These are phyloP conservation scores for Herminia tarsipennalis DNA, from an alignment of 2,888 invertebrate species.

Conservation along the genomic window DNA sequence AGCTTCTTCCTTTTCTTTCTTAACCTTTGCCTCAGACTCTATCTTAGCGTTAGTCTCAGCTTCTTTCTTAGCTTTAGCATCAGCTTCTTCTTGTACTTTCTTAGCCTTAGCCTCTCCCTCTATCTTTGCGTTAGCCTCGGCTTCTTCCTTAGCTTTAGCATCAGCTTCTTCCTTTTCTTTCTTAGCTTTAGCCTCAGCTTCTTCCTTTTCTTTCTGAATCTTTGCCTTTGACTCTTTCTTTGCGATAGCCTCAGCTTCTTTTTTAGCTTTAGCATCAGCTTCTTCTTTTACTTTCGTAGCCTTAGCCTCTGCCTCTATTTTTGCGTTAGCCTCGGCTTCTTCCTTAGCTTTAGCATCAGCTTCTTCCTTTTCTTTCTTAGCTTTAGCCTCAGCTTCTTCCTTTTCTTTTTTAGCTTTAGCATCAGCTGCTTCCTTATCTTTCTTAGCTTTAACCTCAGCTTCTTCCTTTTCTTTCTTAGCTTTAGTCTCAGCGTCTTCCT, in stretches of 20 bases:
- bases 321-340: background rate
- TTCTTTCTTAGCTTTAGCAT: conserved; percentile 5
- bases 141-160: conserved; percentile 9
- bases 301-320: background rate
- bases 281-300: conserved; percentile 14
- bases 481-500: background rate
- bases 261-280: background rate
- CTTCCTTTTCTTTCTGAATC: background rate
- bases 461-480: conserved; percentile 1
- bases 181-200: background rate
- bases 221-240: conserved; percentile 9
- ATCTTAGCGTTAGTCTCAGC: no score
- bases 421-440: background rate
- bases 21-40: conserved; percentile 3
- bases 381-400: background rate
- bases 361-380: background rate
- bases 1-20: conserved; percentile 11
- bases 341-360: background rate
- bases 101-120: background rate
- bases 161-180: conserved; percentile 2
- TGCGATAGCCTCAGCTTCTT: conserved; percentile 9
- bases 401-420: background rate
- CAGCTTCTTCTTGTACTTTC: background rate
- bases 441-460: background rate
- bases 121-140: no score